Conservation (phyloP, 2,797 vertebrate genomes). For the Malacoraja senta region DNA sequence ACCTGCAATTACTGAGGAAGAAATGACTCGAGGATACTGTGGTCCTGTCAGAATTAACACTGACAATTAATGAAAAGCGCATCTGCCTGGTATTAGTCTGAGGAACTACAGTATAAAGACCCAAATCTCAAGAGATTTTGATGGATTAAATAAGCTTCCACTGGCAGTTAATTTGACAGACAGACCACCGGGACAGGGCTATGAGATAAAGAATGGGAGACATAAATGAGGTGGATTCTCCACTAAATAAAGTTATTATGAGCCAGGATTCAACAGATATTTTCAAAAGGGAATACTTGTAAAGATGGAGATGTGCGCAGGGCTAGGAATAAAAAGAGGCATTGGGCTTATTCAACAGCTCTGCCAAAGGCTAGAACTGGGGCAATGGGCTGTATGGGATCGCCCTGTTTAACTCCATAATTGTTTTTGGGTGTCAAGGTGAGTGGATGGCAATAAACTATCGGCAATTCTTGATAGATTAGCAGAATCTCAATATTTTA, state of each 20-base stretch:
- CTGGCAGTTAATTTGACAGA: background rate
- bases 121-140: background rate
- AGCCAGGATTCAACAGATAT: background rate
- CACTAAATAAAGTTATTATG: background rate
- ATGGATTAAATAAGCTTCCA: background rate
- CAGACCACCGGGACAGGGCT: background rate
- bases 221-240: background rate
- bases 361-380: background rate
- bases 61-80: background rate
- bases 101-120: background rate
- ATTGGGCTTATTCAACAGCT: background rate
- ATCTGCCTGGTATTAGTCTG: background rate
- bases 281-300: background rate
- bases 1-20: background rate
- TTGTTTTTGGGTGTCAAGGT: background rate
- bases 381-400: background rate
- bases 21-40: background rate
- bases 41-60: background rate
- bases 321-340: background rate
- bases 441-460: background rate
- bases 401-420: background rate
- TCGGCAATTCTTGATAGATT: background rate
- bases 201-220: background rate
- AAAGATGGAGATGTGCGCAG: background rate
- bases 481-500: too few species aligned